A percentile compares a stretch with the other conserved stretches of the same genome.
These are phyloP conservation scores for Urocitellus parryii DNA, from an alignment of 2,113 vertebrate species.

Conservation along the genomic window DNA sequence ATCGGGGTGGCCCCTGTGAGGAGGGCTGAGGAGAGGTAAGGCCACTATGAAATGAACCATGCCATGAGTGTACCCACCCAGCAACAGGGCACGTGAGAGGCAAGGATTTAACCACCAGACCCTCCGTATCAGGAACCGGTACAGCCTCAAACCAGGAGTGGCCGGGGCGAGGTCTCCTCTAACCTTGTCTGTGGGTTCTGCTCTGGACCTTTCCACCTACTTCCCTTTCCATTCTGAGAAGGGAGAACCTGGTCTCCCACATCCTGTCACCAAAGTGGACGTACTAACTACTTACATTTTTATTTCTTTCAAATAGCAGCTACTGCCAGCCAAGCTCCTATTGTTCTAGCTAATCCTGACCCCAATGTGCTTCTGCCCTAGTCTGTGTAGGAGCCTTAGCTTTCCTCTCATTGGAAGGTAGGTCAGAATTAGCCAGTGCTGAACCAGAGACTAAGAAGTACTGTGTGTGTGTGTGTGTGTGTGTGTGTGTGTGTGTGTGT, in stretches of 20 bases:
- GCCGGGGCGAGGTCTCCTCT: too few relatives aligned
- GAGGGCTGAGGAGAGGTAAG: neutral
- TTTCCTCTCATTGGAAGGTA: neutral
- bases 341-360: neutral
- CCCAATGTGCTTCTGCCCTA: neutral
- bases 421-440: neutral
- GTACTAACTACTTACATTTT: neutral
- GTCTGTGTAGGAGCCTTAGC: neutral
- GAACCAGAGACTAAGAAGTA: neutral
- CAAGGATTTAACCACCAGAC: neutral
- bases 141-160: neutral
- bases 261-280: neutral
- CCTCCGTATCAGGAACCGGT: too few relatives aligned
- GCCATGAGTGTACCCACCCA: neutral
- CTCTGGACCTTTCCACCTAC: neutral
- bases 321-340: neutral
- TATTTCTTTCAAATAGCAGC: neutral
- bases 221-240: neutral
- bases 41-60: neutral
- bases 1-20: neutral
- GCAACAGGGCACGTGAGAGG: neutral
- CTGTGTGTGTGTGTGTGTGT: too few relatives aligned
- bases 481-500: too few relatives aligned
- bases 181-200: accelerated
- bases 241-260: neutral